Evolutionary conservation across 2,888 invertebrate species (phyloP).

Genomic region (Pristionchus maxplancki): DNA sequence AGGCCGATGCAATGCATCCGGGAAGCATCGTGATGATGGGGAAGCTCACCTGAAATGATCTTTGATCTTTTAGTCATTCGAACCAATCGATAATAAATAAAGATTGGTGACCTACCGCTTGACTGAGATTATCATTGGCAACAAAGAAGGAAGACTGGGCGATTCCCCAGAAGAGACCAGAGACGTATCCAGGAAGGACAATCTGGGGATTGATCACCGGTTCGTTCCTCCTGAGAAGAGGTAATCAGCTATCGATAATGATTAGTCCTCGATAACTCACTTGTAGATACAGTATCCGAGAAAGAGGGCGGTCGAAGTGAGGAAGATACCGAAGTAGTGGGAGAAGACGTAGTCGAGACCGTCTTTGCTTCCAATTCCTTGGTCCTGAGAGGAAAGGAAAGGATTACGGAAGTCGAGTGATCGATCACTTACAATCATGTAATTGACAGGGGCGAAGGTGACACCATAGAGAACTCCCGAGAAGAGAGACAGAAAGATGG

Average conservation of each 20-base stretch:
- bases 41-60: constrained; percentile 74
- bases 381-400: constrained; percentile 17
- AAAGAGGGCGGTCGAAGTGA: constrained; percentile 78
- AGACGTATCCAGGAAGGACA: constrained; percentile 79
- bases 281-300: constrained; percentile 78
- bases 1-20: constrained; percentile 79
- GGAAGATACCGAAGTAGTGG: constrained; percentile 79
- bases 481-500: constrained; percentile 77
- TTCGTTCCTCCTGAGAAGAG: constrained; percentile 73
- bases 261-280: constrained; percentile 50
- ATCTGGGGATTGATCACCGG: constrained; percentile 78
- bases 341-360: constrained; percentile 79
- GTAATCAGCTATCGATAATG: not conserved
- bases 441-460: constrained; percentile 80
- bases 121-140: constrained; percentile 80
- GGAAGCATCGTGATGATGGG: constrained; percentile 80
- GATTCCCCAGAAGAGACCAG: constrained; percentile 80
- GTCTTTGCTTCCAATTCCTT: constrained; percentile 53
- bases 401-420: constrained; percentile 28
- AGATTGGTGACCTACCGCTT: constrained; percentile 61
- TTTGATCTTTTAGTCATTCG: not conserved
- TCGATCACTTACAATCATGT: constrained; percentile 77
- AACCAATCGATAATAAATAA: not conserved
- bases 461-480: constrained; percentile 80
- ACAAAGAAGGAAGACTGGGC: constrained; percentile 80